phyloP scores from a whole-genome alignment of 2,797 vertebrate genomes.

The Urocyon cinereoargenteus region DNA sequence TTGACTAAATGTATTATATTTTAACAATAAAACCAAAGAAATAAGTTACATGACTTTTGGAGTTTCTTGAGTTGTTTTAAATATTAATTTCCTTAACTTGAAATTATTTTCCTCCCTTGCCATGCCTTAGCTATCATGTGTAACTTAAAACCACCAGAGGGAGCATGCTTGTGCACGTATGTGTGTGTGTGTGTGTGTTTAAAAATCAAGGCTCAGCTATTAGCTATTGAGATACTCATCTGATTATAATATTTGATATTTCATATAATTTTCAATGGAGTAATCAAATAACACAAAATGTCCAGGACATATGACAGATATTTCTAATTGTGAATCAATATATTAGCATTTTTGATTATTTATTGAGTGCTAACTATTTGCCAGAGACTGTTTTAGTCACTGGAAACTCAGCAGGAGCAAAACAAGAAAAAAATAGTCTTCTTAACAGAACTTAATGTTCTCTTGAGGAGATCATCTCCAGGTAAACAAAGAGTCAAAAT shows the following conservation, averaged over 20 bases:
- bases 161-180: no score
- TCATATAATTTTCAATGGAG: background rate
- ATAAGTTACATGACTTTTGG: background rate
- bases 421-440: background rate
- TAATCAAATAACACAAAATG: background rate
- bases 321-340: background rate
- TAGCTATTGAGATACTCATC: background rate
- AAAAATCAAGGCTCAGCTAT: background rate
- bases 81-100: constrained; percentile 19
- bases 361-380: background rate
- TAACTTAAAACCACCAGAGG: background rate
- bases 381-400: background rate
- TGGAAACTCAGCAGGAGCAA: background rate
- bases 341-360: background rate
- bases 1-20: constrained; percentile 9
- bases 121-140: background rate
- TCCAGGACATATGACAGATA: background rate
- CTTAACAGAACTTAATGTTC: background rate
- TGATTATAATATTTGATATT: background rate
- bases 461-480: background rate
- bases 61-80: background rate
- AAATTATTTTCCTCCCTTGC: constrained; percentile 38
- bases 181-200: background rate
- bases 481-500: background rate
- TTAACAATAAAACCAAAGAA: background rate